Evolutionary conservation across 2,113 vertebrate genomes (phyloP).

Genomic region (Mola mola): DNA sequence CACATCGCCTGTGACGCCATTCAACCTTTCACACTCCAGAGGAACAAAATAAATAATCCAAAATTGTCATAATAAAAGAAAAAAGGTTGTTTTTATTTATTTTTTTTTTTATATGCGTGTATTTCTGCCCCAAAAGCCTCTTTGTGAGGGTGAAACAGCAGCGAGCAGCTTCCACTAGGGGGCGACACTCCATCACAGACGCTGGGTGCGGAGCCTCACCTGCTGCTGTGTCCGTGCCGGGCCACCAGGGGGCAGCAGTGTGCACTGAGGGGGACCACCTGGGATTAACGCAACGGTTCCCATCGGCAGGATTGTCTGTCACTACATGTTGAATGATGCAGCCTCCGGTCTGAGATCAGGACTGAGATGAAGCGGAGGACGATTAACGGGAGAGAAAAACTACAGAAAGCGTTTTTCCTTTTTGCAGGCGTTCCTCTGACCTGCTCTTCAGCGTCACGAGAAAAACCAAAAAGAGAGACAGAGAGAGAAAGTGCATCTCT

Average conservation of each 20-base stretch:
- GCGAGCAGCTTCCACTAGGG: conserved; percentile 51
- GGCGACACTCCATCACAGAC: conserved; percentile 62
- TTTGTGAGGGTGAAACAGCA: not conserved
- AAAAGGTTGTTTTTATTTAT: too few relatives aligned
- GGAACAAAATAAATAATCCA: too few relatives aligned
- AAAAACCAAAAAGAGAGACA: too few relatives aligned
- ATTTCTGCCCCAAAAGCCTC: not conserved
- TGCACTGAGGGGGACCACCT: conserved; percentile 15
- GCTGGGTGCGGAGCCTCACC: not conserved
- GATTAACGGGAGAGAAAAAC: not conserved
- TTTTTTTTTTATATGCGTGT: too few relatives aligned
- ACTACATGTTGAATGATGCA: conserved; percentile 23
- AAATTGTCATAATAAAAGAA: not conserved
- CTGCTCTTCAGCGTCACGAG: too few relatives aligned
- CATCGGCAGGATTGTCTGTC: conserved; percentile 31
- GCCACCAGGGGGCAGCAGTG: conserved; percentile 59
- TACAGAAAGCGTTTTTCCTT: not conserved
- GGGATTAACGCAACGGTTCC: conserved; percentile 27
- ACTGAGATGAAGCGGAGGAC: not conserved
- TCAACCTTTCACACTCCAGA: too few relatives aligned
- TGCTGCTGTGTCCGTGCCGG: not conserved
- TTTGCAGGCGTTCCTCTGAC: too few relatives aligned
- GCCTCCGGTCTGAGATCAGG: not conserved
- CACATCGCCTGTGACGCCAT: too few relatives aligned
- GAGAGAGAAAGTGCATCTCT: too few relatives aligned